These are phyloP conservation scores for Otocyon megalotis DNA, from an alignment of 2,113 vertebrate species.

Conservation along the genomic window DNA sequence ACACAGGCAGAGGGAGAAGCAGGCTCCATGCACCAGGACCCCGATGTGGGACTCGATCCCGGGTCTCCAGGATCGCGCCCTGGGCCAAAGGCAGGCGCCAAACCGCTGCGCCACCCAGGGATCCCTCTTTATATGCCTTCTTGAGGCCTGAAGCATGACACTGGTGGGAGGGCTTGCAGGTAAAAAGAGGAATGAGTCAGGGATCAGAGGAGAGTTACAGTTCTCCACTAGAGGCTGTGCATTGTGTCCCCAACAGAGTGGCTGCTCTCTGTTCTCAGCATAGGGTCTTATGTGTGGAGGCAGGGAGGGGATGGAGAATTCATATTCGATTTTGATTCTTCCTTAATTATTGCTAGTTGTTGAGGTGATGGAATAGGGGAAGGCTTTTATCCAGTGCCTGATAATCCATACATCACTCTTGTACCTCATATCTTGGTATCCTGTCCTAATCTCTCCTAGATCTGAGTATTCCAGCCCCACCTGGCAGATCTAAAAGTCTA, in stretches of 20 bases:
- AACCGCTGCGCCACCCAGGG: too few relatives aligned
- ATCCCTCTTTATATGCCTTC: neutral
- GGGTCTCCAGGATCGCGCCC: too few relatives aligned
- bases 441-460: neutral
- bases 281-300: neutral
- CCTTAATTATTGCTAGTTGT: neutral
- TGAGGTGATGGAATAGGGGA: neutral
- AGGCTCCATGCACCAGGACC: too few relatives aligned
- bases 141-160: neutral
- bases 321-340: neutral
- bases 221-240: neutral
- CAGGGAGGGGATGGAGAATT: neutral
- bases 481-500: neutral
- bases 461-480: neutral
- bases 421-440: neutral
- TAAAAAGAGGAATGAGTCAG: neutral
- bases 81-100: too few relatives aligned
- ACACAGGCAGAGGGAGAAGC: too few relatives aligned
- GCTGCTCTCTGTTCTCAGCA: neutral
- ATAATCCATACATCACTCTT: neutral
- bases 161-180: neutral
- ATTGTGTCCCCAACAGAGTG: neutral
- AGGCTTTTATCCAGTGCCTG: neutral
- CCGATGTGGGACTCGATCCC: too few relatives aligned
- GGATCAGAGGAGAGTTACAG: neutral